Percentiles rank a stretch among this genome's conserved stretches.
Evolutionary conservation across 1,140 invertebrate genomes (phyloP).

Genomic region (Lanistes nyassanus): DNA sequence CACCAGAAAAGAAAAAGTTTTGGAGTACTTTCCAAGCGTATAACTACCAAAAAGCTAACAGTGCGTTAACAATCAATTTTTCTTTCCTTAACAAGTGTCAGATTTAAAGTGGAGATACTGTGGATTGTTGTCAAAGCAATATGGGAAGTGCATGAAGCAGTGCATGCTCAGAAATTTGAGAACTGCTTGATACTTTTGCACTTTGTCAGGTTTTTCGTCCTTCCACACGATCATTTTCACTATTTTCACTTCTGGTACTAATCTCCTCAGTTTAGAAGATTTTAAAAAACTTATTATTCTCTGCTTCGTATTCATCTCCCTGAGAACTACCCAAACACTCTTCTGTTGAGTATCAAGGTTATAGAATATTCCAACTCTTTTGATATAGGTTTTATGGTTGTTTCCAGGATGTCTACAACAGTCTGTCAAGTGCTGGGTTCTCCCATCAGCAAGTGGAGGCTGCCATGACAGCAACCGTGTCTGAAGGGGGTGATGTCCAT

Average conservation of each 20-base stretch:
- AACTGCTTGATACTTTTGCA: too few species aligned
- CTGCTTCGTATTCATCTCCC: not conserved
- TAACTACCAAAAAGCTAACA: conserved; percentile 58
- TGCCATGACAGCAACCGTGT: conserved; percentile 54
- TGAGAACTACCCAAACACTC: too few species aligned
- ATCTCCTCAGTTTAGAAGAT: not conserved
- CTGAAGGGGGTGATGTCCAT: conserved; percentile 60
- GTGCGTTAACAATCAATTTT: conserved; percentile 37
- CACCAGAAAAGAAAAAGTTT: conserved; percentile 31
- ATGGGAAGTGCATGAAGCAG: too few species aligned
- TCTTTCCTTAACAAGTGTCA: too few species aligned
- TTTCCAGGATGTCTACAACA: conserved; percentile 61
- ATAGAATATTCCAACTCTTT: not conserved
- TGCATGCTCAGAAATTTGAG: too few species aligned
- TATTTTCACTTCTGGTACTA: too few species aligned
- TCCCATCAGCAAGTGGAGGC: conserved; percentile 57
- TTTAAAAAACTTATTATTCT: not conserved
- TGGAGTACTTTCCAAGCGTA: conserved; percentile 53
- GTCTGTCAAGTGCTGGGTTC: conserved; percentile 57
- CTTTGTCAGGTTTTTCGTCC: too few species aligned
- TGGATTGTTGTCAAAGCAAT: too few species aligned
- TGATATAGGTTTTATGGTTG: not conserved
- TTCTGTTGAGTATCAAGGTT: too few species aligned
- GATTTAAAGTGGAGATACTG: too few species aligned
- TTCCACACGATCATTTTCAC: too few species aligned